Base-by-base conservation (phyloP, 2,888 invertebrate genomes). In the Coremacera marginata region DNA sequence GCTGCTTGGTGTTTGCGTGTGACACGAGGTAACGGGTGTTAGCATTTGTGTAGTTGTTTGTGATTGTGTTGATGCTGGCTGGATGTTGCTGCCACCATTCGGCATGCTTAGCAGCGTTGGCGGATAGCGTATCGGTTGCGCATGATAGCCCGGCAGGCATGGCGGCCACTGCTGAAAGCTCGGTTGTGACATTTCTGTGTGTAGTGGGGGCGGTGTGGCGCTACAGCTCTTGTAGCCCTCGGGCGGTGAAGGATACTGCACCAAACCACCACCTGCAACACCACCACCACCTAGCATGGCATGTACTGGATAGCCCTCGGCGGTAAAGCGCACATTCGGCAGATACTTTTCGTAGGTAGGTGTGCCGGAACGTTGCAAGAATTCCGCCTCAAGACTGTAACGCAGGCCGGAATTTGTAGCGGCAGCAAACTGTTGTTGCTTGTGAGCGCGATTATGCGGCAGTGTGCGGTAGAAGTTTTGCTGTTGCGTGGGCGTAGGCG, bases 391-490 rank as follows among this genome's bases (percentile, higher is more conserved):
- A 60, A 93, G 88, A 25, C 93, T 92, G 83, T 92, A 93, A 72
- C 93, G 90, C 72, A 91, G 90, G 22, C 90, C 89, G 1, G 91
- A 91, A 79, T 91, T 91, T 7, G 91, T 91, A 3, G 91, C 91
- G 70, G 82, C 81, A 70, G 83, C 84, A 78, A 84, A 85, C 68
- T 84, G 84, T 68, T 85, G 87, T 75, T 87, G 87, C 77, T 88
- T 88, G 83, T 88, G 88, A 14, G 86, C 84, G 76, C 94, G 90
- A 84, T 94, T 94, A 86, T 95, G 94, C 4, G 95, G 95, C 82
- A 95, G 89, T 8, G 95, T 95, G 84, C 94, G 93, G 86, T 95
- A 95, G 87, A 93, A 94, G 82, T 90, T 91, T 72, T 87, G 88
- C 55, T 88, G 88, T 76, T 85, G 84, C 67, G 84, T 84, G 2